These are phyloP conservation scores for Apodemia zela DNA, from an alignment of 2,888 invertebrate genomes.

Conservation along the genomic window DNA sequence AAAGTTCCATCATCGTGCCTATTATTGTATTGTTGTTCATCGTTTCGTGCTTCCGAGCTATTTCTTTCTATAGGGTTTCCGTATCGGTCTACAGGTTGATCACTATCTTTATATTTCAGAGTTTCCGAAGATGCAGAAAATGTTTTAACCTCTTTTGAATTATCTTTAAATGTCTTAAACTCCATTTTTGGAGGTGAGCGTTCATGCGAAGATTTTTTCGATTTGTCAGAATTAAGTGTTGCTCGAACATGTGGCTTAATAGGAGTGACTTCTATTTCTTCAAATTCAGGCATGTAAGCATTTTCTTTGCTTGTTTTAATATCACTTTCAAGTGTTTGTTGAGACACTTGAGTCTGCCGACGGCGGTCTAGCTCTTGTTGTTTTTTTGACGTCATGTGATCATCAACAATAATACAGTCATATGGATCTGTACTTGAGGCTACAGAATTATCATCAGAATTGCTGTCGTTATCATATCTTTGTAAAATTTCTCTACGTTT, in stretches of 20 bases:
- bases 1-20: conserved; percentile 70
- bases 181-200: conserved; percentile 71
- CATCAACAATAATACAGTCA: conserved; percentile 91
- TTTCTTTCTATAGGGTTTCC: conserved; percentile 67
- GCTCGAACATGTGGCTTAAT: conserved; percentile 72
- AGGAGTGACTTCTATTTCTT: conserved; percentile 73
- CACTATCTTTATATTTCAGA: conserved; percentile 70
- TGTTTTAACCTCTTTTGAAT: conserved; percentile 70
- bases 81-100: conserved; percentile 62
- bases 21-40: conserved; percentile 50
- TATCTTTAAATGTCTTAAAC: conserved; percentile 76
- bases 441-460: conserved; percentile 83
- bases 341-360: conserved; percentile 64
- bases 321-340: conserved; percentile 54
- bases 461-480: conserved; percentile 84
- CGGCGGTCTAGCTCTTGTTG: conserved; percentile 73
- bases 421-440: conserved; percentile 87
- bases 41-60: conserved; percentile 57
- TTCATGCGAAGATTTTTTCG: conserved; percentile 63
- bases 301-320: conserved; percentile 68
- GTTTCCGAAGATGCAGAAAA: conserved; percentile 77
- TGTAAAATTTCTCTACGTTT: conserved; percentile 87
- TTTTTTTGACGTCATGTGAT: conserved; percentile 82
- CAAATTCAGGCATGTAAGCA: conserved; percentile 72
- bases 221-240: conserved; percentile 63